Percentiles rank a stretch among this genome's conserved stretches.
These are phyloP conservation scores for Epizoanthus scotinus DNA, from an alignment of 92 coral and sea anemone species.

Conservation along the genomic window DNA sequence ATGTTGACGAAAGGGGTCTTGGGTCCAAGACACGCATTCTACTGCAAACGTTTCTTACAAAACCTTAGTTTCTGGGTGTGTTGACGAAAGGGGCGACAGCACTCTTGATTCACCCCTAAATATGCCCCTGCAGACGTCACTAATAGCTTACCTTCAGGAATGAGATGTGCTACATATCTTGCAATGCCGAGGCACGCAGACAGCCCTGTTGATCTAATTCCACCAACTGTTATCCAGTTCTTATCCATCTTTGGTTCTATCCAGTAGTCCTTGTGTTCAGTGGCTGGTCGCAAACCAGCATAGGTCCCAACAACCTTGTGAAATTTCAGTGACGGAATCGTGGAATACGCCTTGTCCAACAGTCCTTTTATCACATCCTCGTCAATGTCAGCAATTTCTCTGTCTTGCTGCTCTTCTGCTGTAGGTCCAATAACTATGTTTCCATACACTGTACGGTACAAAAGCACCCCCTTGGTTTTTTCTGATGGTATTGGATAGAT, in stretches of 20 bases:
- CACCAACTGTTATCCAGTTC: conserved; percentile 78
- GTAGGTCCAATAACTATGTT: conserved; percentile 80
- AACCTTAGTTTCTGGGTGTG: no score
- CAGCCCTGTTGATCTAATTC: conserved; percentile 82
- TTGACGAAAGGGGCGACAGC: no score
- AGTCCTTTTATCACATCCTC: conserved; percentile 49
- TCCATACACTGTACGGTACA: conserved; percentile 73
- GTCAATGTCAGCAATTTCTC: conserved; percentile 57
- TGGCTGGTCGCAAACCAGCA: conserved; percentile 87
- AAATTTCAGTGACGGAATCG: conserved; percentile 57
- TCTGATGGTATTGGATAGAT: conserved; percentile 77
- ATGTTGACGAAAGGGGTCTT: no score
- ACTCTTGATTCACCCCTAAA: no score
- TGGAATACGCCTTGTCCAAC: conserved; percentile 45
- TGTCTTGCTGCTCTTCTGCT: conserved; percentile 78
- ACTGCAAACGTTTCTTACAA: no score
- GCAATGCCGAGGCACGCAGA: conserved; percentile 86
- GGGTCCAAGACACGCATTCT: no score
- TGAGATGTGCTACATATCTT: conserved; percentile 54
- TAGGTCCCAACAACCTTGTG: conserved; percentile 68
- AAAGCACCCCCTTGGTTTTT: conserved; percentile 68
- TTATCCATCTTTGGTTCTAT: conserved; percentile 51
- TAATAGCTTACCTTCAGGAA: conserved; percentile 34
- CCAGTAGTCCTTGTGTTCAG: conserved; percentile 74
- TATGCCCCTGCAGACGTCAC: no score